Base-by-base conservation (phyloP, 2,113 vertebrate species). In the Paratilapia polleni region DNA sequence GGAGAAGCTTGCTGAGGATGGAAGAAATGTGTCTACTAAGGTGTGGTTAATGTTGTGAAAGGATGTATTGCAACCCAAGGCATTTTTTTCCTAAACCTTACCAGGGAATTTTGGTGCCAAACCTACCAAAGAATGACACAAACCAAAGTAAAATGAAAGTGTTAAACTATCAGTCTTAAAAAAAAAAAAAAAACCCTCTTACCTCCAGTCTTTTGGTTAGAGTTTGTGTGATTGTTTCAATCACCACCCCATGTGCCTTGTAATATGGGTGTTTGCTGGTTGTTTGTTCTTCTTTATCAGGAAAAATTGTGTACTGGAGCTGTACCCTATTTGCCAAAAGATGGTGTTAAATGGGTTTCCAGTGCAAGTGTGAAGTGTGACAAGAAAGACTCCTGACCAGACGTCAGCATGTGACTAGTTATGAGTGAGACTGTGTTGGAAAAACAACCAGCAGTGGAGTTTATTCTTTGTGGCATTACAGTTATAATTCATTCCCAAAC, bases 401-500 rank as follows among this genome's bases (percentile, higher is more conserved):
- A 1, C 31, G 10, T 54, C 47, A 34, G 47, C 15, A 49, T 49
- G 47, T 49, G 47, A 6, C 47, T 6, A 49, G 15, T 17, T 17
- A 7, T 15, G 17, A 19, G 49, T 52, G 49, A 19, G 68, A 54
- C 31, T 73, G 66, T n/a, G 43, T 14, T 73, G 2, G 68, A 0
- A 17, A 54, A 75, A 52, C 43, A 79, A 36, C 26, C 49, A 59
- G 8, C 26, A 43, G 8, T 22, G 24, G 17, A 3, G 54, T 10
- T 76, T 38, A 64, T 57, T 41, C 10, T 75, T 78, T 34, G 52
- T 62, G 26, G 28, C 38, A 38, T 76, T 76, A 58, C 49, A 15
- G 36, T 19, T 76, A 11, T 54, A 24, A 22, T 78, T 80, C 34
- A 28, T 49, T 22, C 47, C 43, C 60, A 76, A 75, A 41, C 6